Evolutionary conservation across 1,140 invertebrate species (phyloP).

Genomic region (Hyphantria cunea): DNA sequence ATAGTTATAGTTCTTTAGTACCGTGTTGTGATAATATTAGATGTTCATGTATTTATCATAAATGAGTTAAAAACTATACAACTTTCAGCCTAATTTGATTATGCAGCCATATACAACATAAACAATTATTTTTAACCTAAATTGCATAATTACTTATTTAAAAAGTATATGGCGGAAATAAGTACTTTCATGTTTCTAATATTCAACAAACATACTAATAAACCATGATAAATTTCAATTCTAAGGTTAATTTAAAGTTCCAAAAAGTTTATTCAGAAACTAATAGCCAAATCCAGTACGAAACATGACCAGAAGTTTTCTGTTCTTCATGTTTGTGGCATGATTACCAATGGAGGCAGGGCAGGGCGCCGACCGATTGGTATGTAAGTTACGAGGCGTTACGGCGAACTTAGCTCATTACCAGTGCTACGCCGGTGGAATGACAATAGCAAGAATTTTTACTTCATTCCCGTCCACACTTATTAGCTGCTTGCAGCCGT

Average conservation of each 20-base stretch:
- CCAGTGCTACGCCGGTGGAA: conserved; percentile 63
- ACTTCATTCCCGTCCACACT: conserved; percentile 67
- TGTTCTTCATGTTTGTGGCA: conserved; percentile 69
- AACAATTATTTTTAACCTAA: too few relatives aligned
- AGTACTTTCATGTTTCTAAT: too few relatives aligned
- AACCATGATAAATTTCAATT: neutral
- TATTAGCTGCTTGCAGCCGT: conserved; percentile 62
- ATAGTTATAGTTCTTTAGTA: too few relatives aligned
- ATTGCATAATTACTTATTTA: too few relatives aligned
- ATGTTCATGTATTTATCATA: too few relatives aligned
- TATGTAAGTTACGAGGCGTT: conserved; percentile 77
- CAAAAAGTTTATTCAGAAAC: conserved; percentile 17
- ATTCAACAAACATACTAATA: too few relatives aligned
- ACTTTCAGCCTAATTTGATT: too few relatives aligned
- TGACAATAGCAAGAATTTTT: conserved; percentile 77
- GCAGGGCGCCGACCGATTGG: conserved; percentile 58
- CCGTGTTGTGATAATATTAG: too few relatives aligned
- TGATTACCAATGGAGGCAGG: conserved; percentile 63
- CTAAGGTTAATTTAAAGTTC: conserved; percentile 23
- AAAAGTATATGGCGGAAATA: too few relatives aligned
- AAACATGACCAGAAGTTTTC: conserved; percentile 70
- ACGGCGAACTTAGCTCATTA: conserved; percentile 80
- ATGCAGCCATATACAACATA: too few relatives aligned
- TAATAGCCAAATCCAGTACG: conserved; percentile 29
- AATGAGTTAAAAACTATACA: too few relatives aligned